Conservation (phyloP, 2,888 invertebrate species). For the Ypsolopha scabrella region DNA sequence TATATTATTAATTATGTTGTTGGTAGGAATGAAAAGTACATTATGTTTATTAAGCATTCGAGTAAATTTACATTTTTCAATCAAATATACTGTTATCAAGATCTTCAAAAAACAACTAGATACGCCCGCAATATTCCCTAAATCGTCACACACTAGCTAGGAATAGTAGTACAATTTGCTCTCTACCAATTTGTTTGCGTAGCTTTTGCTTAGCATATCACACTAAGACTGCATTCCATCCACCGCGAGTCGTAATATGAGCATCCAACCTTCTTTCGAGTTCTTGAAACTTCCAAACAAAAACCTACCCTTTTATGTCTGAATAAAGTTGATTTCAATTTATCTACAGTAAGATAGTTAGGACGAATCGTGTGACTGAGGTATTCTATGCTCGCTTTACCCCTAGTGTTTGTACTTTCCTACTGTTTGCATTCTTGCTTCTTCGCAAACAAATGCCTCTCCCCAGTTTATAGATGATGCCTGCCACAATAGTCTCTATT, state of each 20-base stretch:
- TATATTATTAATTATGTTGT: too few relatives aligned
- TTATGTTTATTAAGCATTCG: too few relatives aligned
- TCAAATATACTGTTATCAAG: too few relatives aligned
- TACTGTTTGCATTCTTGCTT: constrained; percentile 56
- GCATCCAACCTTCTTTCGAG: constrained; percentile 34
- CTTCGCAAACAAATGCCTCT: constrained; percentile 50
- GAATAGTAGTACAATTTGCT: constrained; percentile 14
- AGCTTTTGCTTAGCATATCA: constrained; percentile 62
- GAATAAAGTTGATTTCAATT: not conserved
- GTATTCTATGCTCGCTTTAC: constrained; percentile 38
- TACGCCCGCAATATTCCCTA: not conserved
- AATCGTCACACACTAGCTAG: constrained; percentile 8
- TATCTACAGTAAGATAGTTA: constrained; percentile 8
- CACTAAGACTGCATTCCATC: constrained; percentile 53
- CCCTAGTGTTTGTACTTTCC: constrained; percentile 31
- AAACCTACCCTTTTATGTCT: not conserved
- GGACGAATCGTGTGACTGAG: constrained; percentile 13
- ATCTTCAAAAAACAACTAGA: too few relatives aligned
- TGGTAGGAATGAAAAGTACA: too few relatives aligned
- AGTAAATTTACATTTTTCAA: too few relatives aligned
- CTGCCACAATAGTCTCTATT: too few relatives aligned
- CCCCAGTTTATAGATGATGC: constrained; percentile 28
- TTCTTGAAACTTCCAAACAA: not conserved
- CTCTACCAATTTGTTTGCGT: constrained; percentile 58
- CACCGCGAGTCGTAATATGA: constrained; percentile 47